phyloP scores from a whole-genome alignment of 2,797 vertebrate species.

The Manis crassicaudata region DNA sequence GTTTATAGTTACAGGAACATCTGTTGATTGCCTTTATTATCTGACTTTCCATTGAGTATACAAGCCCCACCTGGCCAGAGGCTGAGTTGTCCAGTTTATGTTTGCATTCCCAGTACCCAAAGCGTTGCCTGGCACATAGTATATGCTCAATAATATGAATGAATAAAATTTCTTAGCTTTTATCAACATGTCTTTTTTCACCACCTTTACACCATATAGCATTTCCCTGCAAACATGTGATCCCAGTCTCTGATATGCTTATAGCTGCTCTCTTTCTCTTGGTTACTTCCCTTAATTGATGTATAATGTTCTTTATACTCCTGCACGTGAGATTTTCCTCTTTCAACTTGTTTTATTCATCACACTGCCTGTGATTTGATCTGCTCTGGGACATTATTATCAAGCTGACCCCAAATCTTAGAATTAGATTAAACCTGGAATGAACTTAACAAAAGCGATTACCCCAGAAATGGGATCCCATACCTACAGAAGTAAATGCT shows the following conservation, averaged over 20 bases:
- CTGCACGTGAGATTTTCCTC: background rate
- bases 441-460: background rate
- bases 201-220: background rate
- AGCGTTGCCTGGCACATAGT: background rate
- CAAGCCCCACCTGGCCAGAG: background rate
- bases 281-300: background rate
- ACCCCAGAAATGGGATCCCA: background rate
- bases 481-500: background rate
- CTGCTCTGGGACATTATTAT: background rate
- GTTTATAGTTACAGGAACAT: background rate
- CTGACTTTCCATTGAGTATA: background rate
- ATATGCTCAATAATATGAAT: background rate
- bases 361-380: background rate
- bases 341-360: background rate
- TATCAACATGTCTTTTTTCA: background rate
- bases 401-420: background rate
- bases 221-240: background rate
- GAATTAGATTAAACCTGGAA: slow-evolving; percentile 8
- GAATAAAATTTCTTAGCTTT: background rate
- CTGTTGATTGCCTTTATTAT: background rate
- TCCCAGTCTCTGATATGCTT: background rate
- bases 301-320: background rate
- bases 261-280: background rate
- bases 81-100: background rate
- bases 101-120: background rate